These are phyloP conservation scores for Pipistrellus pygmaeus DNA, from an alignment of 2,797 vertebrate genomes.

Conservation along the genomic window DNA sequence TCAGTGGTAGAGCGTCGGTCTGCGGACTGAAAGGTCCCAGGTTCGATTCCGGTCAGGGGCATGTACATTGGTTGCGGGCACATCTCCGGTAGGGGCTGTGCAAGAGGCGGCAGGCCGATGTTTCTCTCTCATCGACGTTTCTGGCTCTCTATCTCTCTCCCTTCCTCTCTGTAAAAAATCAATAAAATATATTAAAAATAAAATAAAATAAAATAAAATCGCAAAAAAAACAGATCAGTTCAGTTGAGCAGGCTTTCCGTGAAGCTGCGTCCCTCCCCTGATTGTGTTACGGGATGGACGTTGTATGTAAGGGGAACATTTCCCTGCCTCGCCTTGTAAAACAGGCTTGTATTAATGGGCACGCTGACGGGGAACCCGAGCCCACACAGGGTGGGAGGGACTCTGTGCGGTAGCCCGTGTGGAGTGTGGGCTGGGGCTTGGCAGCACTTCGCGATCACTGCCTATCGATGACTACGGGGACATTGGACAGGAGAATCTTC, in stretches of 20 bases:
- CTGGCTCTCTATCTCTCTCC: too few relatives aligned
- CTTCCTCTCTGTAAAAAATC: too few relatives aligned
- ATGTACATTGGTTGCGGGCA: too few relatives aligned
- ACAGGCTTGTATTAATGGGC: not conserved
- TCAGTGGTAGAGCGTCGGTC: too few relatives aligned
- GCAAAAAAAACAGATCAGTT: too few relatives aligned
- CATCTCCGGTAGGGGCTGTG: too few relatives aligned
- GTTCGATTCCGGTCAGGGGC: too few relatives aligned
- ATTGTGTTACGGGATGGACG: not conserved
- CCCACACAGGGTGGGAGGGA: not conserved
- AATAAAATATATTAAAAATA: too few relatives aligned
- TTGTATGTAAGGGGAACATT: not conserved
- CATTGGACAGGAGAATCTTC: not conserved
- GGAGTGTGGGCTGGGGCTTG: not conserved
- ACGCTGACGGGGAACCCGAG: not conserved
- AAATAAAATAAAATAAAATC: too few relatives aligned
- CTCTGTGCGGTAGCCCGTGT: not conserved
- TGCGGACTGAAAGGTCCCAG: too few relatives aligned
- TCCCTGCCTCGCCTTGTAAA: not conserved
- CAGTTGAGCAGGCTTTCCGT: not conserved
- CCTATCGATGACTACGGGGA: not conserved
- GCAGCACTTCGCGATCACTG: not conserved
- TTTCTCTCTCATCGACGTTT: too few relatives aligned
- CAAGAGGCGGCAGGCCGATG: too few relatives aligned
- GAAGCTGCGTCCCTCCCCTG: not conserved